These are phyloP conservation scores for Arrhamphus sclerolepis DNA, from an alignment of 2,797 vertebrate genomes.

Conservation along the genomic window DNA sequence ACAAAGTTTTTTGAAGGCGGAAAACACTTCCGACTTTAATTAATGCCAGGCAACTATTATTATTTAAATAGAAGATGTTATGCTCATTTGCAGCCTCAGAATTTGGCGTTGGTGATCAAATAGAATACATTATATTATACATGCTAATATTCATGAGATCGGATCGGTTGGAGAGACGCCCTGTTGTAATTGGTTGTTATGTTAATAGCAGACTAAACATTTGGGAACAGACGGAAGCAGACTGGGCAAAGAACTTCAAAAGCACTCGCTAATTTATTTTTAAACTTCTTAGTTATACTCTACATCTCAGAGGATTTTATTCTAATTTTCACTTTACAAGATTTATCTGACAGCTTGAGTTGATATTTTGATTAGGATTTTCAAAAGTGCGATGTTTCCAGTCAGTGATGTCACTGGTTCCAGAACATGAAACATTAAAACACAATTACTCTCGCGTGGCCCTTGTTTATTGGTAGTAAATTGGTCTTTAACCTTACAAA, in stretches of 20 bases:
- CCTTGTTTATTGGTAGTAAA: too few relatives aligned
- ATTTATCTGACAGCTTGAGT: neutral
- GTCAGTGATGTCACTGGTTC: too few relatives aligned
- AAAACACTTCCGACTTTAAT: neutral
- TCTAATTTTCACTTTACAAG: neutral
- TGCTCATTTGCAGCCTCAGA: neutral
- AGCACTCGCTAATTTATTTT: neutral
- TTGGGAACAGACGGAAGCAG: conserved; percentile 1
- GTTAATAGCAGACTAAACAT: conserved; percentile 2
- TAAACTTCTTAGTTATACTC: neutral
- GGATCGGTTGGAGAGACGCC: neutral
- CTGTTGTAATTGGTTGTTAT: conserved; percentile 1
- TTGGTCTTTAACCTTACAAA: too few relatives aligned
- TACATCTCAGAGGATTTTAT: neutral
- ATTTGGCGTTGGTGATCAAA: neutral
- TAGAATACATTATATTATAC: neutral
- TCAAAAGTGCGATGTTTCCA: too few relatives aligned
- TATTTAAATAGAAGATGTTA: neutral
- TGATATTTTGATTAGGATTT: too few relatives aligned
- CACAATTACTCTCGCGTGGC: too few relatives aligned
- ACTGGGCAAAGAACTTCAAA: neutral
- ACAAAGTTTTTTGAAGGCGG: neutral
- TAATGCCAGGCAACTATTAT: neutral
- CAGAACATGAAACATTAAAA: too few relatives aligned
- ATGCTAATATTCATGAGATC: neutral